These are phyloP conservation scores for Rousettus leschenaultii DNA, from an alignment of 2,113 vertebrate species.

Conservation along the genomic window DNA sequence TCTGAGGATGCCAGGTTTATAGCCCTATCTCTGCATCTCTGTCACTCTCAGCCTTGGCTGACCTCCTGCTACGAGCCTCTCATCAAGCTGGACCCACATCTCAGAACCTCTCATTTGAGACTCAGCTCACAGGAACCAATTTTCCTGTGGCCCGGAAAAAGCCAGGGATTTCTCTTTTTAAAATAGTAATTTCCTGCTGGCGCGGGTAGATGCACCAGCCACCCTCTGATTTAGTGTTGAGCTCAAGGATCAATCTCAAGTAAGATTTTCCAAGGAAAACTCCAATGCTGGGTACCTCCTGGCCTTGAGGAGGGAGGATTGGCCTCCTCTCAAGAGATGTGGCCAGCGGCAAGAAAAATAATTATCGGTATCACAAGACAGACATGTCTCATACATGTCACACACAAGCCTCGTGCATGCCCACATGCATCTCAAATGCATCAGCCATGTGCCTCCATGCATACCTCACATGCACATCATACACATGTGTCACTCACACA, in stretches of 20 bases:
- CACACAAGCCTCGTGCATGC: not conserved
- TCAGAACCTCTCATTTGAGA: not conserved
- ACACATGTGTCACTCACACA: not conserved
- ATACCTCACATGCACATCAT: not conserved
- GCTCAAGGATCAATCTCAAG: constrained; percentile 30
- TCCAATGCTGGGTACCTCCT: not conserved
- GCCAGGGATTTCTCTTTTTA: constrained; percentile 29
- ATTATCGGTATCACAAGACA: not conserved
- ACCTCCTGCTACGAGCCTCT: not conserved
- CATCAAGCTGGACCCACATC: not conserved
- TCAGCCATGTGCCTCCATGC: not conserved
- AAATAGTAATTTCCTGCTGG: constrained; percentile 49
- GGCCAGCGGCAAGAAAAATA: not conserved
- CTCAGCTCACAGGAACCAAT: not conserved
- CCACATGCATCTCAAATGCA: not conserved
- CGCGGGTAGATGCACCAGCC: not conserved
- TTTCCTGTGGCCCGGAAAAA: constrained; percentile 15
- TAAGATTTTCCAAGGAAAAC: constrained; percentile 52
- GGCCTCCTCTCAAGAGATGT: not conserved
- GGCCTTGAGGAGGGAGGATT: not conserved
- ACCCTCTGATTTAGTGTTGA: constrained; percentile 39
- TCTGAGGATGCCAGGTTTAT: not conserved
- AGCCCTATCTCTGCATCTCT: not conserved
- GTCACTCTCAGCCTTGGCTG: not conserved
- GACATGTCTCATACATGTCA: not conserved